Conservation (phyloP, 2,888 invertebrate genomes). For the Melitaea athalia region DNA sequence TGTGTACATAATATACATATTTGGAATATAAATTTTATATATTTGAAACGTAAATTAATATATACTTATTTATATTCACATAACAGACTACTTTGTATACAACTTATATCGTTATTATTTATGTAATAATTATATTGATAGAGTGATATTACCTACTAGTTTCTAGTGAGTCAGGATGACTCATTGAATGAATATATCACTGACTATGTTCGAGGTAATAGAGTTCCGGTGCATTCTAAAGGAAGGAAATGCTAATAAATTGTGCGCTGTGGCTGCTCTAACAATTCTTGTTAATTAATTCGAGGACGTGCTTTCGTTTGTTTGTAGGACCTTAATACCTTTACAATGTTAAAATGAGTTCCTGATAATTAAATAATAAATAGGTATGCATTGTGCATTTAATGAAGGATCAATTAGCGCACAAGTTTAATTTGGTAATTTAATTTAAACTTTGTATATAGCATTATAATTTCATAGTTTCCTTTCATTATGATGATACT, state of each 20-base stretch:
- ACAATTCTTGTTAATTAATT: conserved; percentile 40
- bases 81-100: too few species aligned
- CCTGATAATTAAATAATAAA: not conserved
- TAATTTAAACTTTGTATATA: not conserved
- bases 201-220: conserved; percentile 15
- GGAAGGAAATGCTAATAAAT: conserved; percentile 45
- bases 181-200: too few species aligned
- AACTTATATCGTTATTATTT: too few species aligned
- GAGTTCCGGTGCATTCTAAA: conserved; percentile 28
- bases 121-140: too few species aligned
- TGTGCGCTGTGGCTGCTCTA: conserved; percentile 37
- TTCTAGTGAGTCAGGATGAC: too few species aligned
- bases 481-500: too few species aligned
- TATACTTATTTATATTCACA: too few species aligned
- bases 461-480: too few species aligned
- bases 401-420: not conserved
- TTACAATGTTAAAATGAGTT: conserved; percentile 17
- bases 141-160: too few species aligned
- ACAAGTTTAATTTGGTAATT: not conserved
- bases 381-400: not conserved
- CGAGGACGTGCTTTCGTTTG: conserved; percentile 45
- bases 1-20: too few species aligned
- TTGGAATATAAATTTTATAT: too few species aligned
- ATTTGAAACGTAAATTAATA: too few species aligned
- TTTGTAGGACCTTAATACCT: conserved; percentile 29